Evolutionary conservation across 1,140 invertebrate species (phyloP), one percentile per base, ranked within the genome.

Genomic region (Lysiphlebus fabarum): DNA sequence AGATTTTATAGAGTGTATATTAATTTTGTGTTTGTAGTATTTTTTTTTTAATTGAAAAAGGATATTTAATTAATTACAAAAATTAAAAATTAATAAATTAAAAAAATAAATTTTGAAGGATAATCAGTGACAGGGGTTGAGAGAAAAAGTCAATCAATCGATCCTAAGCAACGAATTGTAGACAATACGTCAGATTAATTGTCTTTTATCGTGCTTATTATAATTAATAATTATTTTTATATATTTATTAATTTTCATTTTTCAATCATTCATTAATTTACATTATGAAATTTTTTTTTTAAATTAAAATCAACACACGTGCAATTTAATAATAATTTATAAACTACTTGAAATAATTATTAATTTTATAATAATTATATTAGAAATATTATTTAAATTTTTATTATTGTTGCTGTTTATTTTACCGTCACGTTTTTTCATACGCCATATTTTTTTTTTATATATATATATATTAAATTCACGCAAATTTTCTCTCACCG

Each of bases 121-220:
- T 26, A 17, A 26, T 33, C 0, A 17, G 12, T 48, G 45, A 4
- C 40, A 41, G 14, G 8, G 49, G 49, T 1, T 1, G 2, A 17
- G 26, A 7, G 36, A n/a, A n/a, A 37, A 59, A 59, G 51, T 54
- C 58, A 53, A 59, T 59, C 50, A 59, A 59, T 59, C 58, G 58
- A 59, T 53, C 38, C 10, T 48, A 17, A 7, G 37, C 26, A 40
- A 10, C 44, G 42, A 43, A 6, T 33, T n/a, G 49, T 34, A 9
- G 41, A 50, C 49, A 14, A 58, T 53, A 14, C 36, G 40, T 56
- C 12, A 14, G 38, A 51, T 53, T 58, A 56, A 56, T 53, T 37
- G 40, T 41, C 37, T 8, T 3, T 7, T 11, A 14, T 40, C 36
- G 36, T 14, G 7, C 6, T 36, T 36, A 11, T 56, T 33, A 11